Base-by-base conservation (phyloP, 2,113 vertebrate genomes). In the Lycaon pictus region DNA sequence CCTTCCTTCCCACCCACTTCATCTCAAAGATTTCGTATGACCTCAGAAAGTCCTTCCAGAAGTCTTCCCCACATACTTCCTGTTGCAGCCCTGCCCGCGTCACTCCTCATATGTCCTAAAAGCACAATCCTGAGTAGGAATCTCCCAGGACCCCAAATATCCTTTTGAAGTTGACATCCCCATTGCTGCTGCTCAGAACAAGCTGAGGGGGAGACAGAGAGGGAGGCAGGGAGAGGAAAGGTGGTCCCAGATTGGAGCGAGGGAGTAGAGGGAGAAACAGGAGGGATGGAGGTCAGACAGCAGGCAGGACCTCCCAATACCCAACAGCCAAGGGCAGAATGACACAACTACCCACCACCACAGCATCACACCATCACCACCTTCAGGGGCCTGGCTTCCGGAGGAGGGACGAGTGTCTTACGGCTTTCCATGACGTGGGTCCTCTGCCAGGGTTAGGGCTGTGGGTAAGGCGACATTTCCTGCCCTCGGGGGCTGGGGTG, bases 381-480 rank as follows among this genome's bases (percentile, higher is more conserved):
- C 81, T 1, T 55, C 53, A 80, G 43, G 12, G 4, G 62, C 37
- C 74, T 55, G 77, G 80, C 90, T 79, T 90, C 87, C 29, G 80
- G 93, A 37, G 86, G 86, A 43, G 80, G 91, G 89, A 72, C 88
- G 7, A 43, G 2, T 12, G 23, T 72, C 93, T 96, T 51, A 58
- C 5, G 2, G 77, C 93, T 98, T 98, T 98, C 98, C 97, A 77
- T 98, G 97, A 97, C 95, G 97, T 32, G 83, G 12, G 95, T 60
- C 72, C 55, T 65, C 91, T 71, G 81, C 27, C 11, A 20, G 83
- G 55, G 51, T 69, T 13, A 7, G 82, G 79, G 86, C 80, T 93
- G 98, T 96, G 96, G 96, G 95, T 90, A 84, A 97, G 76, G 93
- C 22, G 90, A 96, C 96, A 97, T 43, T 98, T 98, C 98, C 98